Base-by-base conservation (phyloP, 2,797 vertebrate species). In the Sciurus vulgaris region DNA sequence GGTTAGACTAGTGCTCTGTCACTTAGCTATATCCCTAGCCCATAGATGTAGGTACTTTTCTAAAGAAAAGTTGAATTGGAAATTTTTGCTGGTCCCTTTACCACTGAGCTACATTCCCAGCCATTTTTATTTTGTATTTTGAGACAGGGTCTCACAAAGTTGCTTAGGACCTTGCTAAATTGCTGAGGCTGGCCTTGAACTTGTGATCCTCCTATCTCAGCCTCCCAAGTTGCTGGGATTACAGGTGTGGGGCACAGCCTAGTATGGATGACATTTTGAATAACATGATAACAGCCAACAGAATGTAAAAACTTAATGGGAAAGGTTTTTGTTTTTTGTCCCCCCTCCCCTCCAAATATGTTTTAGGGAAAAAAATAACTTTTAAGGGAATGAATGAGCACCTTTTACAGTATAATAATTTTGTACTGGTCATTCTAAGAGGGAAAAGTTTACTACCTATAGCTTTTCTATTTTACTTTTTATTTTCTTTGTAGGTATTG, bases 61-160 rank as follows among this genome's bases (percentile, higher is more conserved):
- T 94, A 90, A 63, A 67, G 72, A 92, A 87, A 93, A 84, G 63
- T 41, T 77, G 88, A 89, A 49, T 41, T 94, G 56, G 61, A 96
- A 88, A 73, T 70, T 93, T 87, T 79, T 91, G 72, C n/a, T 59
- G 4, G 18, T n/a, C 38, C 38, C 38, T 22, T 56, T 22, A 56
- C 20, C 22, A 56, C 56, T 59, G 56, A 59, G 56, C 56, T 24
- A 59, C 56, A 59, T 3, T 24, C 22, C 18, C 56, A 59, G 59
- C 24, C 59, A 24, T 59, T 26, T 59, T 56, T 56, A 56, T 56
- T 59, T 59, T 59, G 24, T 24, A 26, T 59, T 26, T 59, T 59
- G 59, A 59, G 59, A 26, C 24, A 26, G 59, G 59, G 59, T 26
- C 59, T 59, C 22, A 26, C 56, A 26, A 10, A 59, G 59, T 59